Evolutionary conservation across 92 coral and sea anemone genomes (phyloP).

Genomic region (Ricordea florida): DNA sequence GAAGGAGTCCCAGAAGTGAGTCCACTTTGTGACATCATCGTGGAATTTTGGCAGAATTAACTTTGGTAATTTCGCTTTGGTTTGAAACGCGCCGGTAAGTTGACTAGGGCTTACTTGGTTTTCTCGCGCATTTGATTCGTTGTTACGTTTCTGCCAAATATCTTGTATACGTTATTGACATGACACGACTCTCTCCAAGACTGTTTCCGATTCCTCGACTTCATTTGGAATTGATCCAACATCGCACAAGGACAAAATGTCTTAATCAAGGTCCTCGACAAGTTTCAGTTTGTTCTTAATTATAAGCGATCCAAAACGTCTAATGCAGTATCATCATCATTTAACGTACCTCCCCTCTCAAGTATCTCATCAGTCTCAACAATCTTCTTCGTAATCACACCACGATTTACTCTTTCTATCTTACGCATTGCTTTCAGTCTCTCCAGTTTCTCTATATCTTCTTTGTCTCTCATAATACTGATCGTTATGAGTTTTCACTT

Average conservation of each 20-base stretch:
- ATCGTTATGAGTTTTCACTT: neutral
- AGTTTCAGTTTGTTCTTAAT: conserved; percentile 4
- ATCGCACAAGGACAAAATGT: conserved; percentile 15
- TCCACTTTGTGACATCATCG: too few relatives aligned
- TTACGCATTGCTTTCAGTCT: conserved; percentile 5
- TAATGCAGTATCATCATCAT: neutral
- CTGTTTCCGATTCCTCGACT: conserved; percentile 15
- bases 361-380: conserved; percentile 7
- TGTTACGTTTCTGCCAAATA: neutral
- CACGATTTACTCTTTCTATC: neutral
- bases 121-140: neutral
- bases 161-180: neutral
- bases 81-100: conserved; percentile 6
- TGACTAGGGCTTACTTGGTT: neutral
- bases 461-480: too few relatives aligned
- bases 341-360: conserved; percentile 7
- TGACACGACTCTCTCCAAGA: too few relatives aligned
- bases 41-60: too few relatives aligned
- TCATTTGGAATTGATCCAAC: conserved; percentile 9
- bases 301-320: neutral
- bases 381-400: conserved; percentile 17
- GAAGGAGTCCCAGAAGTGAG: conserved; percentile 40
- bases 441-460: neutral
- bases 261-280: conserved; percentile 19
- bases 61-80: conserved; percentile 31